These are phyloP conservation scores for Serilophus lunatus DNA, from an alignment of 2,113 vertebrate species.

Conservation along the genomic window DNA sequence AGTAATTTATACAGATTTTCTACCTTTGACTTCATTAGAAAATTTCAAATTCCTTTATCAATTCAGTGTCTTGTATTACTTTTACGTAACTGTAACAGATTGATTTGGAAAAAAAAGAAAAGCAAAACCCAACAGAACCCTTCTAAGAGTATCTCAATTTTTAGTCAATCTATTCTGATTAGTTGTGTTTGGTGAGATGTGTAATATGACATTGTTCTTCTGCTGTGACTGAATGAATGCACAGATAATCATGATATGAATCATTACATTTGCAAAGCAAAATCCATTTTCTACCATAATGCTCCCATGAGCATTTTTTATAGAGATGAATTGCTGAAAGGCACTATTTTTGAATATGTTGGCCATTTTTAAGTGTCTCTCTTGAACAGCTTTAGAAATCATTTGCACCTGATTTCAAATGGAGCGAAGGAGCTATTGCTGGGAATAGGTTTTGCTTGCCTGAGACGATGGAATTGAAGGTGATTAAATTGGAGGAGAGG, in stretches of 20 bases:
- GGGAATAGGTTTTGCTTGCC: accelerated
- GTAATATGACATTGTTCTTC: conserved; percentile 24
- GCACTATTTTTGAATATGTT: neutral
- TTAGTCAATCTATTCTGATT: neutral
- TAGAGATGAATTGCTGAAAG: neutral
- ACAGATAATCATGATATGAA: neutral
- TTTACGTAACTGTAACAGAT: neutral
- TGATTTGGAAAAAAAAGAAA: neutral
- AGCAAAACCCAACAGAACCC: neutral
- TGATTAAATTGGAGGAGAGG: neutral
- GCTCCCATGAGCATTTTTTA: neutral
- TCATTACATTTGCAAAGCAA: conserved; percentile 43
- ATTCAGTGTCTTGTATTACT: neutral
- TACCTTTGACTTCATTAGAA: neutral
- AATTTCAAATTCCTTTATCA: neutral
- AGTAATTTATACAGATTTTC: neutral
- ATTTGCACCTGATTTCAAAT: neutral
- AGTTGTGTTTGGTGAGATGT: conserved; percentile 33
- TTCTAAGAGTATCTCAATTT: neutral
- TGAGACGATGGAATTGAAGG: accelerated
- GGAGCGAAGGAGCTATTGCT: neutral
- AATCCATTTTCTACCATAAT: conserved; percentile 14
- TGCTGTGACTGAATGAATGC: neutral
- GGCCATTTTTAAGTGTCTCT: neutral
- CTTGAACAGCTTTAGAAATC: neutral